A percentile compares a stretch with the other conserved stretches of the same genome.
Conservation (phyloP, 1,140 invertebrate genomes). For the Leptinotarsa defecta region DNA sequence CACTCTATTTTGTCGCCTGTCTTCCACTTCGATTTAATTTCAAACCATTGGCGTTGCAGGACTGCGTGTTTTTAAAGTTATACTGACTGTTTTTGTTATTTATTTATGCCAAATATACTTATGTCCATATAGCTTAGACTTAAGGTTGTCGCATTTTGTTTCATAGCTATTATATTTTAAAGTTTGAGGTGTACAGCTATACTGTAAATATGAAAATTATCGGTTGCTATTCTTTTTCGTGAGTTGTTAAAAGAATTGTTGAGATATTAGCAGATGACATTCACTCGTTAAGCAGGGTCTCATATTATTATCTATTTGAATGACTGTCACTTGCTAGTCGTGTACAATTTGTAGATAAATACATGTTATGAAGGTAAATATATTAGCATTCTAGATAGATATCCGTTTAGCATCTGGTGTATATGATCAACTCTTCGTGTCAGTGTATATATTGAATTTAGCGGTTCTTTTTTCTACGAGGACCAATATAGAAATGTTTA, state of each 20-base stretch:
- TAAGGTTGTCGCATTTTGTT: slow-evolving; percentile 18
- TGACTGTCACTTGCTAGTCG: slow-evolving; percentile 46
- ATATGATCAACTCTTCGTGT: slow-evolving; percentile 47
- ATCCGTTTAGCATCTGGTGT: slow-evolving; percentile 46
- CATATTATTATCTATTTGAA: slow-evolving; percentile 53
- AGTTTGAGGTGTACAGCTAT: slow-evolving; percentile 7
- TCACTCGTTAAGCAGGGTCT: slow-evolving; percentile 56
- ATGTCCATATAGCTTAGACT: slow-evolving; percentile 20
- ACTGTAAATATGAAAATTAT: neutral
- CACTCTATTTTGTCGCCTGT: slow-evolving; percentile 28
- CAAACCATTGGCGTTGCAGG: slow-evolving; percentile 31
- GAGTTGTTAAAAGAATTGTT: slow-evolving; percentile 26
- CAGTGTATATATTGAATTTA: slow-evolving; percentile 50
- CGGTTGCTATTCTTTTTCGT: neutral
- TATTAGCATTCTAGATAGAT: slow-evolving; percentile 34
- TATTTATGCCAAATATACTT: slow-evolving; percentile 45
- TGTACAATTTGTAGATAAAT: slow-evolving; percentile 45
- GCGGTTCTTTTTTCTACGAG: slow-evolving; percentile 50
- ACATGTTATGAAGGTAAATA: slow-evolving; percentile 40
- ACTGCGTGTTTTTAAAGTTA: slow-evolving; percentile 27
- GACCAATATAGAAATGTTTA: slow-evolving; percentile 52
- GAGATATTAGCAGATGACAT: slow-evolving; percentile 48
- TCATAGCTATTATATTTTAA: slow-evolving; percentile 31
- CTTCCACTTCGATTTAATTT: slow-evolving; percentile 45
- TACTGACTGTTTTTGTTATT: slow-evolving; percentile 31